These are phyloP conservation scores for Cuculus canorus DNA, from an alignment of 2,797 vertebrate species.

Conservation along the genomic window DNA sequence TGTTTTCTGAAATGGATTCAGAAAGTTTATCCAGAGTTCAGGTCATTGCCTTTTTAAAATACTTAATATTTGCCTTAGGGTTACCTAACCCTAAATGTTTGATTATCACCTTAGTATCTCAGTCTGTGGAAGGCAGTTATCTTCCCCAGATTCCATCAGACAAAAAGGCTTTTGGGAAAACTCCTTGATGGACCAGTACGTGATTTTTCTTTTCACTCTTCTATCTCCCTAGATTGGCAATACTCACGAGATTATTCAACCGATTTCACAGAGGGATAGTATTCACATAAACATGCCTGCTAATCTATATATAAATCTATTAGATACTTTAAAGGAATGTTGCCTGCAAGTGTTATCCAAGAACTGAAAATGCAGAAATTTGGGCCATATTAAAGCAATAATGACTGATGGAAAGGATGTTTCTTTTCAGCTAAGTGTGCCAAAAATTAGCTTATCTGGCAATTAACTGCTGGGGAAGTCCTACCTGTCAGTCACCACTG, in stretches of 20 bases:
- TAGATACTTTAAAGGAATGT: conserved; percentile 20
- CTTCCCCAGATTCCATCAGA: neutral
- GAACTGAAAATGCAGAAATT: neutral
- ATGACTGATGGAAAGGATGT: neutral
- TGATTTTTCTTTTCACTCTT: neutral
- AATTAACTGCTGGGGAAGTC: conserved; percentile 10
- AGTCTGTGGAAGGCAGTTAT: neutral
- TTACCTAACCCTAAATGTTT: neutral
- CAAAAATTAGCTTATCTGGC: conserved; percentile 11
- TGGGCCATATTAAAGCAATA: conserved; percentile 6
- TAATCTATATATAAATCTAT: neutral
- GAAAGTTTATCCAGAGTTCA: neutral
- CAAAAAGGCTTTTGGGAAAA: neutral
- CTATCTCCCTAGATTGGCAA: neutral
- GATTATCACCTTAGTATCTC: neutral
- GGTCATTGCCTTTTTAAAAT: neutral
- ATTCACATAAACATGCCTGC: neutral
- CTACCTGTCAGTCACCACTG: conserved; percentile 4
- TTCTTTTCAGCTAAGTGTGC: conserved; percentile 7
- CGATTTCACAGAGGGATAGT: neutral
- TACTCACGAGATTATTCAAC: neutral
- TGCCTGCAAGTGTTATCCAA: neutral
- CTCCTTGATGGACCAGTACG: neutral
- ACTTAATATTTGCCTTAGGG: neutral
- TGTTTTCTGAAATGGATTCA: neutral